Conservation (phyloP, 2,113 vertebrate species). For the Channa argus region DNA sequence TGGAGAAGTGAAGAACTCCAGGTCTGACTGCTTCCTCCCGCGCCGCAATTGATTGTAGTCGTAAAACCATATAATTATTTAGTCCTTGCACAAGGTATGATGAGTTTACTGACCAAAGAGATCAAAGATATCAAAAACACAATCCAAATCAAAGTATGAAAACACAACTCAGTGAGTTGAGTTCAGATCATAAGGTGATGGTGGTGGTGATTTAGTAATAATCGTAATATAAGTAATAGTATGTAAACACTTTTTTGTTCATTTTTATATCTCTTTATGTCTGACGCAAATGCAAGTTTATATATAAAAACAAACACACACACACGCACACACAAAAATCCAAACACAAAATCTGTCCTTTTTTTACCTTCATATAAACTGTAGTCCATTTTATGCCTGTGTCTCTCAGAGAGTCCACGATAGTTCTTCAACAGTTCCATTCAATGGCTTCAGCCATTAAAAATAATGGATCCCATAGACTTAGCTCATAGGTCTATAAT, state of each 20-base stretch:
- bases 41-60: conserved; percentile 20
- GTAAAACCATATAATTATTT: conserved; percentile 8
- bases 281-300: conserved; percentile 93
- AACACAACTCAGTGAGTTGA: conserved; percentile 61
- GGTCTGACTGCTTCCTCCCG: conserved; percentile 14
- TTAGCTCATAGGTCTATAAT: conserved; percentile 22
- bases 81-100: conserved; percentile 32
- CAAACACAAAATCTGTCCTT: conserved; percentile 59
- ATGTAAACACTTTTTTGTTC: conserved; percentile 96
- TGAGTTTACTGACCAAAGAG: conserved; percentile 55
- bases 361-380: conserved; percentile 64
- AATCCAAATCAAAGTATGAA: conserved; percentile 76
- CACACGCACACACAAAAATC: conserved; percentile 57
- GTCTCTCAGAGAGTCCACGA: conserved; percentile 72
- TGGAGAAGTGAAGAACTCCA: conserved; percentile 48
- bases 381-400: conserved; percentile 66
- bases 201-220: conserved; percentile 81
- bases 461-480: conserved; percentile 45
- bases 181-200: conserved; percentile 84
- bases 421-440: conserved; percentile 47
- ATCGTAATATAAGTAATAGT: conserved; percentile 85
- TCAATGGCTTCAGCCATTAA: conserved; percentile 36
- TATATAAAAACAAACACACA: conserved; percentile 84
- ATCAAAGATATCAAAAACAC: conserved; percentile 56
- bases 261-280: conserved; percentile 77